A percentile compares a stretch with the other conserved stretches of the same genome.
Conservation (phyloP, 1,140 invertebrate genomes). For the Euwallacea similis region DNA sequence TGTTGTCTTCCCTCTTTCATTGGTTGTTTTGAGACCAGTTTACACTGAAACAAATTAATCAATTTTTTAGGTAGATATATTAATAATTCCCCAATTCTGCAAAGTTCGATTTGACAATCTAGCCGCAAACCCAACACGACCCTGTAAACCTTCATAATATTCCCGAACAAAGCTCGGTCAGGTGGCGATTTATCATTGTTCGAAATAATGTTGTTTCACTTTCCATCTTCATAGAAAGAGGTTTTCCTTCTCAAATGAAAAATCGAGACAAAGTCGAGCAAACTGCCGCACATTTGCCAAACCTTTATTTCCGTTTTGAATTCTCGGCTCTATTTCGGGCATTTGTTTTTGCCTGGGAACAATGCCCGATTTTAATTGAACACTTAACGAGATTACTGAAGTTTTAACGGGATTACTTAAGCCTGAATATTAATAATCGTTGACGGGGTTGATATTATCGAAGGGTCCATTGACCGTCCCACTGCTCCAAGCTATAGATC, state of each 20-base stretch:
- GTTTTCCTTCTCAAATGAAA: constrained; percentile 5
- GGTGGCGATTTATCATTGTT: constrained; percentile 18
- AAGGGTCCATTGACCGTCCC: constrained; percentile 2
- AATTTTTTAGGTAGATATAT: no score
- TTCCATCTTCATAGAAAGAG: constrained; percentile 7
- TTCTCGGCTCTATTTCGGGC: background rate
- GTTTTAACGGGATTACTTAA: no score
- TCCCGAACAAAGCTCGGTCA: no score
- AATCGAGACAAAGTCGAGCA: constrained; percentile 15
- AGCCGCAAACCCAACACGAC: no score
- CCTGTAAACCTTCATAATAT: no score
- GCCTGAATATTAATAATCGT: constrained; percentile 5
- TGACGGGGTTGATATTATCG: background rate
- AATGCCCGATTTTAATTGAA: no score
- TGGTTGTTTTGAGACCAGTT: no score
- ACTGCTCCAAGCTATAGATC: constrained; percentile 10
- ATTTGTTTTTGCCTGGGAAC: background rate
- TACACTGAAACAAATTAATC: no score
- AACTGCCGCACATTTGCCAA: background rate
- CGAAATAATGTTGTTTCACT: constrained; percentile 21
- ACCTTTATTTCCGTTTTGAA: background rate
- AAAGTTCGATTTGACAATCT: constrained; percentile 1
- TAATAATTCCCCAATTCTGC: background rate
- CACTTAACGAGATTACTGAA: no score
- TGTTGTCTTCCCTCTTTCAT: no score